Percentiles rank a stretch among this genome's conserved stretches.
Conservation (phyloP, 2,888 invertebrate species). For the Erynnis tages region DNA sequence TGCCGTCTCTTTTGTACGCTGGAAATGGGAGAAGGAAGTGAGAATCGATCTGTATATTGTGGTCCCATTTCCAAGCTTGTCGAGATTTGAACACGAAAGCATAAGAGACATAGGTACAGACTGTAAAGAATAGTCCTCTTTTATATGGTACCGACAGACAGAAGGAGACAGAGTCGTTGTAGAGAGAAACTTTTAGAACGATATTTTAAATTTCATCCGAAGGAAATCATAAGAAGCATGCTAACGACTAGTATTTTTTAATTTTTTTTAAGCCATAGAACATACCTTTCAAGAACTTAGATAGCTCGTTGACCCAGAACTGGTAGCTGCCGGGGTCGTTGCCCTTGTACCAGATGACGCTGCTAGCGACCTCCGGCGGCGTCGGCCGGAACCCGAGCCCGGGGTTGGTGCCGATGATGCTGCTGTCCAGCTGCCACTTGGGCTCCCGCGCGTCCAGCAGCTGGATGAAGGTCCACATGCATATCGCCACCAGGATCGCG, state of each 20-base stretch:
- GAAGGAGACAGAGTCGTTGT: too few relatives aligned
- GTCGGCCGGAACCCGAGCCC: conserved; percentile 97
- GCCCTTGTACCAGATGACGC: conserved; percentile 96
- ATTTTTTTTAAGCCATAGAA: conserved; percentile 29
- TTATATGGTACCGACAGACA: too few relatives aligned
- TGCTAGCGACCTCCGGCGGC: conserved; percentile 94
- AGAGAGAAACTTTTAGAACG: too few relatives aligned
- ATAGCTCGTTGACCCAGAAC: conserved; percentile 89
- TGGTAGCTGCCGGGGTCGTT: conserved; percentile 88
- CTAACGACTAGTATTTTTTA: too few relatives aligned
- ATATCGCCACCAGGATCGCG: conserved; percentile 95
- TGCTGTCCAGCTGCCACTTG: conserved; percentile 91
- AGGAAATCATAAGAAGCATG: too few relatives aligned
- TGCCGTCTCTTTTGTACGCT: conserved; percentile 88
- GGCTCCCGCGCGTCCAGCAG: conserved; percentile 94
- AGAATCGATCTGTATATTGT: too few relatives aligned
- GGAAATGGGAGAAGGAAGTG: conserved; percentile 36
- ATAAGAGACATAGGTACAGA: too few relatives aligned
- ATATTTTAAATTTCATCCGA: too few relatives aligned
- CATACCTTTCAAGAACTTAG: conserved; percentile 89
- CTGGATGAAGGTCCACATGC: conserved; percentile 96
- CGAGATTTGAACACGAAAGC: too few relatives aligned
- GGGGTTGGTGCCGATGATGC: conserved; percentile 97
- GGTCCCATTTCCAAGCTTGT: too few relatives aligned
- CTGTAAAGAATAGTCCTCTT: too few relatives aligned